phyloP scores from a whole-genome alignment of 2,888 invertebrate species.

The Diarsia brunnea region DNA sequence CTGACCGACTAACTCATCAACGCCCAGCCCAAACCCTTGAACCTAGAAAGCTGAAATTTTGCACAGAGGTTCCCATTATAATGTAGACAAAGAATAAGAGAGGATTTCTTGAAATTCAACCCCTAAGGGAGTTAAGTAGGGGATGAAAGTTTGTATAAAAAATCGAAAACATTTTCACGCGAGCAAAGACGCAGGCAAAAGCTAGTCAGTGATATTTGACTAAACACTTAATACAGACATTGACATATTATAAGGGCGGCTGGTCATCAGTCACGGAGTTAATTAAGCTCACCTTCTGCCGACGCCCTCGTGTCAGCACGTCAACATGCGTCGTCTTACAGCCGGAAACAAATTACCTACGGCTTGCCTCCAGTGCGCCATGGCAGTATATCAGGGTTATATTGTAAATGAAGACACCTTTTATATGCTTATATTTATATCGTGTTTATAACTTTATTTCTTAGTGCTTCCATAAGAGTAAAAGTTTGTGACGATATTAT shows the following conservation, averaged over 20 bases:
- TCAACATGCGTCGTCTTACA: conserved; percentile 59
- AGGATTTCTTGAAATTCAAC: no score
- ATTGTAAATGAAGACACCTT: background rate
- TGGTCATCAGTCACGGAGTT: conserved; percentile 64
- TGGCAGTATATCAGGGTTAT: conserved; percentile 5
- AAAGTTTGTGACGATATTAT: background rate
- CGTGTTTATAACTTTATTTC: no score
- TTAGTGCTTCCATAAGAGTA: no score
- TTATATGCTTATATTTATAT: background rate
- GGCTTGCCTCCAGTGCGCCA: background rate
- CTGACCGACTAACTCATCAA: no score
- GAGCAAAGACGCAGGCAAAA: no score
- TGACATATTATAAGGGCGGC: conserved; percentile 59
- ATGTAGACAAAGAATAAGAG: no score
- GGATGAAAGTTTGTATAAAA: no score
- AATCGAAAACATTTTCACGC: no score
- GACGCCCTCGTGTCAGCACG: conserved; percentile 38
- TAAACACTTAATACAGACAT: conserved; percentile 18
- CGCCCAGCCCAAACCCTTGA: no score
- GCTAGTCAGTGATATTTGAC: conserved; percentile 1
- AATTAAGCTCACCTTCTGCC: conserved; percentile 65
- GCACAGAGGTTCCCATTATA: no score
- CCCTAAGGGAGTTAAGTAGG: no score
- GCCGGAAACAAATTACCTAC: conserved; percentile 48
- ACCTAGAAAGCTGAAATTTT: no score